phyloP scores from a whole-genome alignment of 1,140 invertebrate genomes.

The Paracyclopina nana region DNA sequence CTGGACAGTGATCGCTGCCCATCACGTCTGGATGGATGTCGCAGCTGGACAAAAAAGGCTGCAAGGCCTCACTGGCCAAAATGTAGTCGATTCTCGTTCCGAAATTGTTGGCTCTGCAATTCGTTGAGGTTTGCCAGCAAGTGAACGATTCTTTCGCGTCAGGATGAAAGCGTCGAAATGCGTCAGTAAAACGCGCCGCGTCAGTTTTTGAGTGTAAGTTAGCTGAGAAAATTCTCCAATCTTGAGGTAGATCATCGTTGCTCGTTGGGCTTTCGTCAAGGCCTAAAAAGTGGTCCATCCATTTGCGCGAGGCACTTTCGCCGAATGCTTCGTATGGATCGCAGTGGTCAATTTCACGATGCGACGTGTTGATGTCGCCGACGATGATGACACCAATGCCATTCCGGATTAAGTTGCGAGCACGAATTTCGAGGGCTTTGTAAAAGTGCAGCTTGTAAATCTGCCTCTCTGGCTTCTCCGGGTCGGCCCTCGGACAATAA shows the following conservation, averaged over 20 bases:
- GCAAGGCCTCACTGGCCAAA: constrained; percentile 26
- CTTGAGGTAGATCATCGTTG: no score
- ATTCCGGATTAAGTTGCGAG: constrained; percentile 25
- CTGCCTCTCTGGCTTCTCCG: constrained; percentile 28
- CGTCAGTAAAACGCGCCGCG: constrained; percentile 37
- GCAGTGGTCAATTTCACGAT: constrained; percentile 31
- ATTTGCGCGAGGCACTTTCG: constrained; percentile 46
- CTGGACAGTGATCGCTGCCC: constrained; percentile 40
- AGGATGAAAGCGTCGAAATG: constrained; percentile 33
- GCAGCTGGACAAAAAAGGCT: constrained; percentile 24
- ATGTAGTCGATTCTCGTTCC: constrained; percentile 38
- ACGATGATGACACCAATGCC: constrained; percentile 33
- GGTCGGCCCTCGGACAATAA: constrained; percentile 33
- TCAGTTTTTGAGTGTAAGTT: no score
- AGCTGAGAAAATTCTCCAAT: no score
- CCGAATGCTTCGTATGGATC: constrained; percentile 24
- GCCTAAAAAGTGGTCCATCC: constrained; percentile 44
- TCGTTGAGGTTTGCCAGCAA: constrained; percentile 33
- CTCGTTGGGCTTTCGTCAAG: no score
- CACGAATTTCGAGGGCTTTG: constrained; percentile 28
- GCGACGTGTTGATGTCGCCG: constrained; percentile 35
- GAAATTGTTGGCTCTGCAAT: constrained; percentile 34
- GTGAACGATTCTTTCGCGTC: constrained; percentile 29
- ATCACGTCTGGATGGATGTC: constrained; percentile 29
- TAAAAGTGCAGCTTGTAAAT: constrained; percentile 34